Evolutionary conservation across 1,140 invertebrate genomes (phyloP).

Genomic region (Danaus plexippus): DNA sequence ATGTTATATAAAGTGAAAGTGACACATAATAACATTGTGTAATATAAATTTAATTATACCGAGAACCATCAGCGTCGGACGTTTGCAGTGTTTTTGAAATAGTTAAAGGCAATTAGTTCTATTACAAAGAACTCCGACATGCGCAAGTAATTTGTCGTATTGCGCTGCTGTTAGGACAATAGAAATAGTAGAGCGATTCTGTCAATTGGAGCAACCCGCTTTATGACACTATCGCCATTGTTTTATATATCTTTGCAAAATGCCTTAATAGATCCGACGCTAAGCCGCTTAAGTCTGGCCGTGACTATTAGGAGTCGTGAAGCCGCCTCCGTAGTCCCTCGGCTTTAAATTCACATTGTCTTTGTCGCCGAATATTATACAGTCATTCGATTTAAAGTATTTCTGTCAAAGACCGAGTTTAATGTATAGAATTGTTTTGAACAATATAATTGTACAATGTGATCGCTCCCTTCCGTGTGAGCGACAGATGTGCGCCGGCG

Average conservation of each 20-base stretch:
- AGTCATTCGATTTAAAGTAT: too few relatives aligned
- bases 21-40: too few relatives aligned
- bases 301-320: too few relatives aligned
- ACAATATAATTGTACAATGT: slow-evolving; percentile 40
- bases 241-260: slow-evolving; percentile 49
- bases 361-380: too few relatives aligned
- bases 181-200: slow-evolving; percentile 34
- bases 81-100: too few relatives aligned
- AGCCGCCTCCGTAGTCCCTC: too few relatives aligned
- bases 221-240: slow-evolving; percentile 45
- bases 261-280: slow-evolving; percentile 32
- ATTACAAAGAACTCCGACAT: slow-evolving; percentile 45
- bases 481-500: slow-evolving; percentile 62
- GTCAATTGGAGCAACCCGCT: slow-evolving; percentile 48
- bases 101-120: slow-evolving; percentile 2
- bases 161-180: slow-evolving; percentile 49
- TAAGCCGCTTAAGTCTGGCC: too few relatives aligned
- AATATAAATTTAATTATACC: too few relatives aligned
- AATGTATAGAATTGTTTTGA: slow-evolving; percentile 24
- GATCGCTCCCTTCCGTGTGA: slow-evolving; percentile 59
- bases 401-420: neutral
- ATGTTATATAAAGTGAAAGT: too few relatives aligned
- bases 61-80: too few relatives aligned
- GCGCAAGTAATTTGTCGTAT: slow-evolving; percentile 48
- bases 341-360: too few relatives aligned